phyloP scores from a whole-genome alignment of 2,113 vertebrate genomes.

The Cathartes aura region DNA sequence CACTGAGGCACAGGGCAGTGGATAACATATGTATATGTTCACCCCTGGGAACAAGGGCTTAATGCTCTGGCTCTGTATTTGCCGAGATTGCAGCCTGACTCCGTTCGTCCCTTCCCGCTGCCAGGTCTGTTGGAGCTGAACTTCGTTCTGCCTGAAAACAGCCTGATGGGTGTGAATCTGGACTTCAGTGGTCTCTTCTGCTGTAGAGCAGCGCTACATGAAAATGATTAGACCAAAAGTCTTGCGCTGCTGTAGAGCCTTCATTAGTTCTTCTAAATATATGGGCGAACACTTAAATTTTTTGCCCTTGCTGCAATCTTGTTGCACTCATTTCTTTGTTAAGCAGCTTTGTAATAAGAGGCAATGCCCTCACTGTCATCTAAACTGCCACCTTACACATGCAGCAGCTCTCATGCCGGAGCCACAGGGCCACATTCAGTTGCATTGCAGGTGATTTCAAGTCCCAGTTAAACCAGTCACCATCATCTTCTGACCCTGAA shows the following conservation, averaged over 20 bases:
- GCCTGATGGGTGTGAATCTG: background rate
- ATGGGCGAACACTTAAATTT: background rate
- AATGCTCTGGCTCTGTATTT: background rate
- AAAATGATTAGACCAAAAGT: background rate
- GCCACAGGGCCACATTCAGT: background rate
- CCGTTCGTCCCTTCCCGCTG: rapidly evolving
- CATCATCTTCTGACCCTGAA: background rate
- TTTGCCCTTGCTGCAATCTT: background rate
- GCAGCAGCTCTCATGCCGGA: background rate
- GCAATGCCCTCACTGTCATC: background rate
- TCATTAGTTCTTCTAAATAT: background rate
- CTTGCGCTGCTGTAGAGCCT: background rate
- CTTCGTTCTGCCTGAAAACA: background rate
- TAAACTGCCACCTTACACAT: background rate
- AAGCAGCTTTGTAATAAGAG: background rate
- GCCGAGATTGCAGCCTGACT: background rate
- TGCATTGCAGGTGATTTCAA: background rate
- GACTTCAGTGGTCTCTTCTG: background rate
- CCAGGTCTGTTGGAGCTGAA: background rate
- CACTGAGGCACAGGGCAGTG: background rate
- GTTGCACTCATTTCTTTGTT: background rate
- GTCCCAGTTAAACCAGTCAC: background rate
- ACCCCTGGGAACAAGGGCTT: background rate
- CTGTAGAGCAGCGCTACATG: too few relatives aligned
- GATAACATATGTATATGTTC: background rate